Evolutionary conservation across 2,113 vertebrate genomes (phyloP), one percentile per base, ranked within the genome.

Genomic region (Urocitellus parryii): DNA sequence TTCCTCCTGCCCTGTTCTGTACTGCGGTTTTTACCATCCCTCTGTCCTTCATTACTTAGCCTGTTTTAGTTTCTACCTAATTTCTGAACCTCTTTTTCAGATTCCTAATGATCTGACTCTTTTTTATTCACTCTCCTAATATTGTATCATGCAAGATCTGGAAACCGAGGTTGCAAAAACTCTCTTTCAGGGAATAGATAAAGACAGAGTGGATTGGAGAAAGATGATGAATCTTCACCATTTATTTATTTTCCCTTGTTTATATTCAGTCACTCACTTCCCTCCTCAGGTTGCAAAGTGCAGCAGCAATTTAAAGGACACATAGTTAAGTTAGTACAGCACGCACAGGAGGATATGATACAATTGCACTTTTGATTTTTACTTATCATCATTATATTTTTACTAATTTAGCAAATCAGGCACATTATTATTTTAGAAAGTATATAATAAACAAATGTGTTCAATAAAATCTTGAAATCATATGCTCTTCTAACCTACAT

Each of bases 391-490:
- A 39, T 8, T 93, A 37, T 74, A 79, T 84, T 95, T 94, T 95
- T 85, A 86, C 13, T 82, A 92, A 92, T 89, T 77, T 90, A 94
- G 51, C 18, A 80, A 45, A 88, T 92, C 37, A 95, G 34, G 0
- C 24, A 78, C 18, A 63, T 93, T 22, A 78, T 89, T 95, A 94
- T 95, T 84, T 94, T 91, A 68, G 48, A 95, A 63, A 92, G 42
- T 9, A 91, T 72, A 91, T 91, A 77, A 95, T 86, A 82, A 87
- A 89, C 61, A 93, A 97, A 92, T 86, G 32, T 77, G 11, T n/a
- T 91, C 45, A 78, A 77, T 90, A 94, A 95, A 96, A 87, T 77
- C 34, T 91, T 94, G 32, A 96, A 88, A 88, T 95, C 51, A 34
- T 87, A 94, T 37, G 18, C 76, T 85, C 34, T 90, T 63, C 53